phyloP scores from a whole-genome alignment of 1,140 invertebrate genomes.

The Steinernema khuongi region DNA sequence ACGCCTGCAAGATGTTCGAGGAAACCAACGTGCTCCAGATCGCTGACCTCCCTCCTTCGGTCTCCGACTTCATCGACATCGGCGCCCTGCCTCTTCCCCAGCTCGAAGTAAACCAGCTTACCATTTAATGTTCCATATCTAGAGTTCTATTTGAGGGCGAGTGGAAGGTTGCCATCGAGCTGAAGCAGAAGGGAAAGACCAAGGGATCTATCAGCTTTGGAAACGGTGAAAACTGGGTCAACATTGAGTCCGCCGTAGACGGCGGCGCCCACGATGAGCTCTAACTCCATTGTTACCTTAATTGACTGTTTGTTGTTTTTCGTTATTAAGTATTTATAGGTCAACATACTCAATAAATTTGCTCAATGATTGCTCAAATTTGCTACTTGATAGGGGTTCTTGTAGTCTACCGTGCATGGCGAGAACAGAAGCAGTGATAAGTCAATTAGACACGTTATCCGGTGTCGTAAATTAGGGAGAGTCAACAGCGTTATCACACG shows the following conservation, averaged over 20 bases:
- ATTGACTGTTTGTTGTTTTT: not conserved
- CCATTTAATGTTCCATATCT: not conserved
- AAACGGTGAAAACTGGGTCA: constrained; percentile 4
- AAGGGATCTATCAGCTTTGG: constrained; percentile 18
- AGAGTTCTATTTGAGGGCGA: constrained; percentile 18
- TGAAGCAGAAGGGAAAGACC: constrained; percentile 19
- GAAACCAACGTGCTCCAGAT: constrained; percentile 13
- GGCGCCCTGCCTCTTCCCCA: constrained; percentile 29
- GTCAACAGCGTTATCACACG: constrained; percentile 25
- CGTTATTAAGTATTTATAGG: not conserved
- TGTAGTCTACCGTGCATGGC: not conserved
- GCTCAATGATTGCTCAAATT: not conserved
- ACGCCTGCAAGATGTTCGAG: constrained; percentile 20
- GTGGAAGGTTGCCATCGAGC: constrained; percentile 19
- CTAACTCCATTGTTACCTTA: constrained; percentile 20
- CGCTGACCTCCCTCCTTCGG: constrained; percentile 17
- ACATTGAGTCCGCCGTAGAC: constrained; percentile 22
- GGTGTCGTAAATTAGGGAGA: not conserved
- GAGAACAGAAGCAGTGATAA: not conserved
- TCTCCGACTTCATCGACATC: constrained; percentile 29
- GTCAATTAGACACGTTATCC: not conserved
- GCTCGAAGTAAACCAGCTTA: constrained; percentile 13
- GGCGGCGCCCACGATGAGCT: constrained; percentile 16
- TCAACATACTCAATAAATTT: too few species aligned
- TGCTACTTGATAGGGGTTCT: not conserved